A percentile compares a stretch with the other conserved stretches of the same genome.
These are phyloP conservation scores for Melieria omissa DNA, from an alignment of 2,888 invertebrate genomes.

Conservation along the genomic window DNA sequence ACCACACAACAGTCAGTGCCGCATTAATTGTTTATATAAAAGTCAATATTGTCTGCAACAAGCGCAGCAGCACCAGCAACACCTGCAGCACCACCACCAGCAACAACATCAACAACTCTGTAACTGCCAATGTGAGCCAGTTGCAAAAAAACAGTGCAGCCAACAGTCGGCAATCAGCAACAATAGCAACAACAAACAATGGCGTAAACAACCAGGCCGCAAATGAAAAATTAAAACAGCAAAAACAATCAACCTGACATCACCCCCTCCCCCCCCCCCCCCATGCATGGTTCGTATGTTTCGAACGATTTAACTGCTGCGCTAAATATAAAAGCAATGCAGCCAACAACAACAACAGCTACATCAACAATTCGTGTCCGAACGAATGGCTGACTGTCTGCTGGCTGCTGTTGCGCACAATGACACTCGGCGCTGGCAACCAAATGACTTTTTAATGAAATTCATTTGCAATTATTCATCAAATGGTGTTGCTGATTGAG, in stretches of 20 bases:
- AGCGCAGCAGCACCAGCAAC: background rate
- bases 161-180: background rate
- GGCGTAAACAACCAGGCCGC: too few relatives aligned
- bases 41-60: background rate
- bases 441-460: conserved; percentile 43
- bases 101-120: background rate
- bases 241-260: too few relatives aligned
- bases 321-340: background rate
- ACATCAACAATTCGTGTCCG: background rate
- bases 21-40: conserved; percentile 21
- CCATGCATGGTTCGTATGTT: background rate
- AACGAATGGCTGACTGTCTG: background rate
- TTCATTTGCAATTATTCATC: conserved; percentile 42
- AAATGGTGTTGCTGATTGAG: conserved; percentile 41
- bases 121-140: background rate
- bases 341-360: conserved; percentile 2
- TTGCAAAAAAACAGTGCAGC: background rate
- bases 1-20: background rate
- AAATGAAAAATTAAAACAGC: too few relatives aligned
- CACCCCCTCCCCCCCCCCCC: too few relatives aligned
- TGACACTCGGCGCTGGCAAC: background rate
- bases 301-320: background rate
- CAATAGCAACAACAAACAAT: background rate
- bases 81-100: background rate
- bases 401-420: too few relatives aligned